A percentile compares a stretch with the other conserved stretches of the same genome.
These are phyloP conservation scores for Aphaenogaster floridana DNA, from an alignment of 1,140 invertebrate genomes.

Conservation along the genomic window DNA sequence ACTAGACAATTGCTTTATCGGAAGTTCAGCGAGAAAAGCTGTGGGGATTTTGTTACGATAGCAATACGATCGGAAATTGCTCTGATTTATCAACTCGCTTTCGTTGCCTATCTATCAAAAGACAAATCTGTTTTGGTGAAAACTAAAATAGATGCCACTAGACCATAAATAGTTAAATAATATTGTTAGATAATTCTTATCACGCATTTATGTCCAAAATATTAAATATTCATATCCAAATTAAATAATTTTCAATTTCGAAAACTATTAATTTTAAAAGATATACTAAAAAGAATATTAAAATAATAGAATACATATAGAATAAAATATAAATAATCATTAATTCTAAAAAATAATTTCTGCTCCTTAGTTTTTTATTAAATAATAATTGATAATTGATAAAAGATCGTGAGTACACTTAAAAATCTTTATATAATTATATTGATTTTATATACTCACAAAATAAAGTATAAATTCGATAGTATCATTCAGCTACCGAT, in stretches of 20 bases:
- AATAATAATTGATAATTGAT: conserved; percentile 4
- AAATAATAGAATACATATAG: neutral
- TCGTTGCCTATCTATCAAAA: neutral
- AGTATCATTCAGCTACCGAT: neutral
- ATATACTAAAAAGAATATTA: conserved; percentile 4
- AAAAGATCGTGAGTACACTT: neutral
- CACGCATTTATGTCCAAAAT: neutral
- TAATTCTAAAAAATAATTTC: neutral
- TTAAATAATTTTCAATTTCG: neutral
- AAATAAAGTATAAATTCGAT: neutral
- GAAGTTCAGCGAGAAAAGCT: conserved; percentile 37
- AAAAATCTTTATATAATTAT: neutral
- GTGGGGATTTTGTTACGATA: conserved; percentile 43
- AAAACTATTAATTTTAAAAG: conserved; percentile 5
- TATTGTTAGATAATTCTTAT: neutral
- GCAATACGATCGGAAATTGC: conserved; percentile 43
- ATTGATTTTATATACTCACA: neutral
- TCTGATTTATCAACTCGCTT: conserved; percentile 40
- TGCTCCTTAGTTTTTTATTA: neutral
- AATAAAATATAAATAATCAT: neutral
- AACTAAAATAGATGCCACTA: neutral
- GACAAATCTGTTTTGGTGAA: conserved; percentile 1
- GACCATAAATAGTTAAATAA: neutral
- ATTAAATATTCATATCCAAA: neutral
- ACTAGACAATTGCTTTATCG: conserved; percentile 56